Evolutionary conservation across 1,140 invertebrate genomes (phyloP).

Genomic region (Ceratitis capitata): DNA sequence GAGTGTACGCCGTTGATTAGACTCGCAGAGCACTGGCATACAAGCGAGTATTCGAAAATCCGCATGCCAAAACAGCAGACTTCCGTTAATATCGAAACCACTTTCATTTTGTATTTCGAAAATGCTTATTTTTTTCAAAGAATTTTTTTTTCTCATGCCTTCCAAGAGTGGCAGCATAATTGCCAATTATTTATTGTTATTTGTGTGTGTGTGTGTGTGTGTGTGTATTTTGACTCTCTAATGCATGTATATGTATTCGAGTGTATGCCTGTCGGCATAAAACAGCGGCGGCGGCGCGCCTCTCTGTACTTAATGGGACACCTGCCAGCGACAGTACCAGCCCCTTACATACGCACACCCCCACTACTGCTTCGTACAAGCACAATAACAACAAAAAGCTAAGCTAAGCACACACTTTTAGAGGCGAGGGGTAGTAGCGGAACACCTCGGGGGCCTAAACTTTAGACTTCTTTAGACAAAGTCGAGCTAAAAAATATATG

Average conservation of each 20-base stretch:
- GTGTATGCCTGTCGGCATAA: background rate
- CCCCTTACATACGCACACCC: background rate
- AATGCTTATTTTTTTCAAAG: background rate
- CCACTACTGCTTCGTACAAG: background rate
- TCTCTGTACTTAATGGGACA: slow-evolving; percentile 23
- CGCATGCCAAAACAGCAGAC: slow-evolving; percentile 14
- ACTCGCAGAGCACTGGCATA: background rate
- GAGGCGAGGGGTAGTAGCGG: too few species aligned
- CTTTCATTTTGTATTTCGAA: background rate
- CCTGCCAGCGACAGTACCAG: slow-evolving; percentile 7
- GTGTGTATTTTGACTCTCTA: too few species aligned
- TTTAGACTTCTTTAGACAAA: too few species aligned
- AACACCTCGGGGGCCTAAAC: too few species aligned
- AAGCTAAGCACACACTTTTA: background rate
- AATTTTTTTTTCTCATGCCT: background rate
- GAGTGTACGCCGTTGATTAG: background rate
- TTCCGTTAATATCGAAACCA: background rate
- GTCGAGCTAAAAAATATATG: too few species aligned
- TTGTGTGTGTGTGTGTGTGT: background rate
- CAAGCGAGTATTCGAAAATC: slow-evolving; percentile 17
- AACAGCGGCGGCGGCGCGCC: slow-evolving; percentile 1
- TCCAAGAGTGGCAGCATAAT: too few species aligned
- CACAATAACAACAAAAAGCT: background rate
- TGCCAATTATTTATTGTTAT: background rate
- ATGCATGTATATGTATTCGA: too few species aligned